Evolutionary conservation across 2,113 vertebrate species (phyloP), one percentile per base, ranked within the genome.

Genomic region (Spea bombifrons): DNA sequence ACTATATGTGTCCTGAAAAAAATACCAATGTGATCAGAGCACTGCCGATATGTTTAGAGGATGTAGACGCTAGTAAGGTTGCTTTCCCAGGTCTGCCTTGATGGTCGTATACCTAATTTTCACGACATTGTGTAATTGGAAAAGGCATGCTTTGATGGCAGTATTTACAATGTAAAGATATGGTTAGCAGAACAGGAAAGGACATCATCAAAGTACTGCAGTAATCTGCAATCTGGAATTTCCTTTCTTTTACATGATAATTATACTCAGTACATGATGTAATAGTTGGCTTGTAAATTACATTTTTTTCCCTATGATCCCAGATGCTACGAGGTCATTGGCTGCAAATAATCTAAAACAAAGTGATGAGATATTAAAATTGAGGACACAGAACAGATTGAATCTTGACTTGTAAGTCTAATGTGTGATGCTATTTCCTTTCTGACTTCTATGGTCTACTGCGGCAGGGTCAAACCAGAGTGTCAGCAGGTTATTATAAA

Each of bases 301-400:
- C 85, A 84, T 44, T 77, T 83, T 84, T 72, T 73, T 55, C 63
- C 59, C 82, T 82, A 80, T 82, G 84, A 73, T 75, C 78, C 80
- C 83, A 88, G 85, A 85, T 88, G 82, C 81, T 86, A 79, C 75
- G 76, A 86, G 84, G 86, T 85, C 83, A 87, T 82, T 76, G 81
- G 80, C 83, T 79, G 86, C 83, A 87, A 86, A 85, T 78, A 86
- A 86, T 82, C 75, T 74, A 85, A 81, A 82, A 78, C 73, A 45
- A 59, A 16, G 15, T 55, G 52, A 73, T 9, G 8, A 52, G 77
- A 80, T 83, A 80, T 52, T 30, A 30, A 30, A 30, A 30, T 30
- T 30, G 30, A 30, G 30, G 30, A 30, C 30, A 30, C 30, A 30
- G 30, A 30, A 30, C 30, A 30, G 30, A 30, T 30, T 30, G 30